A percentile compares a stretch with the other conserved stretches of the same genome.
Conservation (phyloP, 2,797 vertebrate genomes). For the Fistularia tabacaria region DNA sequence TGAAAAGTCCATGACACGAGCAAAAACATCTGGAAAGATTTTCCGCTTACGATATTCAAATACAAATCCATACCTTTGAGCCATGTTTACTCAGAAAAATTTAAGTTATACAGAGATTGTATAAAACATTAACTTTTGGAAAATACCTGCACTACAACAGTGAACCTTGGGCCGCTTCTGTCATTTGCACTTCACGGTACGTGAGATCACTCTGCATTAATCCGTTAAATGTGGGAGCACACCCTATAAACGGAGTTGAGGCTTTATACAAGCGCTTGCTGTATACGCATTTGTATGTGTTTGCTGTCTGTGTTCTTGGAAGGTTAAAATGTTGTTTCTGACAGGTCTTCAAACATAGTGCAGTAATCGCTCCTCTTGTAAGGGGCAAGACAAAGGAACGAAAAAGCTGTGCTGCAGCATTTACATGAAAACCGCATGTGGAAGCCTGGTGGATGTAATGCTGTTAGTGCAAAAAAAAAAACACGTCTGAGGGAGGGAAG, state of each 20-base stretch:
- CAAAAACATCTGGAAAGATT: no score
- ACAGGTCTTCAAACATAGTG: constrained; percentile 52
- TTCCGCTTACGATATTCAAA: no score
- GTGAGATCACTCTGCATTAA: constrained; percentile 41
- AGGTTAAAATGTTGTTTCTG: constrained; percentile 58
- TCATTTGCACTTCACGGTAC: no score
- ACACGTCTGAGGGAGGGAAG: constrained; percentile 30
- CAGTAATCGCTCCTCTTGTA: constrained; percentile 5
- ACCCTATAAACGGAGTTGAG: background rate
- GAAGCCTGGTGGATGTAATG: constrained; percentile 51
- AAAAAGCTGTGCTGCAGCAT: constrained; percentile 59
- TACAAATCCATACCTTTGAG: no score
- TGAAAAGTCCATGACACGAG: no score
- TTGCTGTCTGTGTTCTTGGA: constrained; percentile 14
- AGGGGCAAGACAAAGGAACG: constrained; percentile 27
- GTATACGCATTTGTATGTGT: constrained; percentile 13
- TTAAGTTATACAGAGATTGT: no score
- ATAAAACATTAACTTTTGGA: no score
- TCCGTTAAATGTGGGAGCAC: constrained; percentile 26
- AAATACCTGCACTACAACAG: no score
- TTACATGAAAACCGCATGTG: constrained; percentile 55
- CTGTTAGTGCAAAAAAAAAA: constrained; percentile 49
- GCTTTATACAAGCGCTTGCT: constrained; percentile 5
- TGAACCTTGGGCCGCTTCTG: constrained; percentile 5
- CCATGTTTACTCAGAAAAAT: no score